phyloP scores from a whole-genome alignment of 2,797 vertebrate species.

The Glyptemys insculpta region DNA sequence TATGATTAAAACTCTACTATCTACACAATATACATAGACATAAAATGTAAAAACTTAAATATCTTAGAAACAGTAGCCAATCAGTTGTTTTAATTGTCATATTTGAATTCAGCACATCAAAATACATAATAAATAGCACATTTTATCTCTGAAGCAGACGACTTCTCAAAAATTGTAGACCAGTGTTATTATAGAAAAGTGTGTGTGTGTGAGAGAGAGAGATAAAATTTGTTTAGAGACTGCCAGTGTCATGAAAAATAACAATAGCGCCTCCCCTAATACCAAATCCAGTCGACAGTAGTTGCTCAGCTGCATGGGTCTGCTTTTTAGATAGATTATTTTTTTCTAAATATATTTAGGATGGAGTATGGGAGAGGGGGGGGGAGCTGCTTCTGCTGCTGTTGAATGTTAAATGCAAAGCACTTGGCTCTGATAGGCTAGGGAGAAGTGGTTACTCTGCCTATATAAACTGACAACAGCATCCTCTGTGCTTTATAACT shows the following conservation, averaged over 20 bases:
- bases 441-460: conserved; percentile 66
- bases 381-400: conserved; percentile 63
- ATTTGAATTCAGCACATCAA: no score
- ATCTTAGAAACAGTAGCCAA: no score
- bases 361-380: conserved; percentile 12
- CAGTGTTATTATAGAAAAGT: neutral
- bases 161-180: no score
- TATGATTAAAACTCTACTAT: no score
- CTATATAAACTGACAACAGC: conserved; percentile 77
- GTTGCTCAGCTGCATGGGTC: neutral
- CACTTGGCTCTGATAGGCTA: conserved; percentile 82
- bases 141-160: no score
- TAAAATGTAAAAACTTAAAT: no score
- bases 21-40: no score
- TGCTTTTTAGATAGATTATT: neutral
- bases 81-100: no score
- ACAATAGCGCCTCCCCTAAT: neutral
- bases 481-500: conserved; percentile 72
- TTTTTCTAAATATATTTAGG: neutral
- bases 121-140: no score
- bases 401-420: conserved; percentile 65
- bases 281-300: fast-evolving
- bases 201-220: neutral
- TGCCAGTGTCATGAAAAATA: neutral
- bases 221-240: neutral